Percentiles rank a stretch among this genome's conserved stretches.
Evolutionary conservation across 2,113 vertebrate genomes (phyloP).

Genomic region (Phycodurus eques): DNA sequence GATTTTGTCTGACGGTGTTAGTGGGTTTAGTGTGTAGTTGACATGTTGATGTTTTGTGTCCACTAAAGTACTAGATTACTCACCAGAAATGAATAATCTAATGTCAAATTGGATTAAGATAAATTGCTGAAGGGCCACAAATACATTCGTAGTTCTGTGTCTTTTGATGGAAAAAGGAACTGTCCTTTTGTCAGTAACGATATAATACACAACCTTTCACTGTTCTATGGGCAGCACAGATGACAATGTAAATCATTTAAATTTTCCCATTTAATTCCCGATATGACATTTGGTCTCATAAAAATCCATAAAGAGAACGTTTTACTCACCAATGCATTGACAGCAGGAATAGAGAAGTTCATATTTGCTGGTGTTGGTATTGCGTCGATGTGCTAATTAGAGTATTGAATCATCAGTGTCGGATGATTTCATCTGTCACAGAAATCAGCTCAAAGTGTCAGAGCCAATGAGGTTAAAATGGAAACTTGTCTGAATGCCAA

Average conservation of each 20-base stretch:
- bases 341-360: slow-evolving; percentile 16
- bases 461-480: slow-evolving; percentile 45
- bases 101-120: not conserved
- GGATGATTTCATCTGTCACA: slow-evolving; percentile 49
- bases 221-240: not conserved
- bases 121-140: not conserved
- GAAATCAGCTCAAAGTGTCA: slow-evolving; percentile 55
- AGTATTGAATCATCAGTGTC: slow-evolving; percentile 43
- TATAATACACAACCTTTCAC: slow-evolving; percentile 18
- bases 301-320: slow-evolving; percentile 16
- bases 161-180: slow-evolving; percentile 6
- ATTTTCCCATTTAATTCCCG: slow-evolving; percentile 24
- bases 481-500: slow-evolving; percentile 57
- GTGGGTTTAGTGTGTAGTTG: too few species aligned
- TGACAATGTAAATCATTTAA: slow-evolving; percentile 30
- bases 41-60: not conserved
- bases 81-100: not conserved
- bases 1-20: too few species aligned
- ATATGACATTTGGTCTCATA: slow-evolving; percentile 8
- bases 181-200: slow-evolving; percentile 15
- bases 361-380: slow-evolving; percentile 10
- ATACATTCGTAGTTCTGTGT: not conserved
- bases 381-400: slow-evolving; percentile 7
- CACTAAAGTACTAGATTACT: not conserved
- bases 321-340: slow-evolving; percentile 16